Conservation (phyloP, 35 echinoderm and acorn worm genomes). For the Diadema setosum region DNA sequence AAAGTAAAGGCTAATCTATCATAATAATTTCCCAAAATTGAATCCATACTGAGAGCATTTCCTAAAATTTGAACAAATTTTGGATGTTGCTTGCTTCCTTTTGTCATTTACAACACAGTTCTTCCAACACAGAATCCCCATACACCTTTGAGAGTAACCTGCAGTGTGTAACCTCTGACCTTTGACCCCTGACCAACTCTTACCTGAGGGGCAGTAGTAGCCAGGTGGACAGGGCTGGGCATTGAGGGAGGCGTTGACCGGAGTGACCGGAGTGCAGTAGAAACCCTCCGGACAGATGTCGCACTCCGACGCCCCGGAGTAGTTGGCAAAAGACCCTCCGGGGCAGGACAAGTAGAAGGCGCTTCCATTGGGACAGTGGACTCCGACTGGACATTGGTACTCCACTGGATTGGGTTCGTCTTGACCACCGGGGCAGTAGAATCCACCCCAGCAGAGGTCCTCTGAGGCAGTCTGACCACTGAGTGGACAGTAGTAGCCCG, state of each 20-base stretch:
- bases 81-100: too few species aligned
- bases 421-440: constrained; percentile 75
- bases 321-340: constrained; percentile 73
- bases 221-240: constrained; percentile 76
- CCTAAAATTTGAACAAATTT: too few species aligned
- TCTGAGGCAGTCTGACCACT: constrained; percentile 71
- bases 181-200: neutral
- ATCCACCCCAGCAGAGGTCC: constrained; percentile 85
- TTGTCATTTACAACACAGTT: too few species aligned
- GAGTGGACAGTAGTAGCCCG: constrained; percentile 74
- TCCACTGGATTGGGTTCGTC: constrained; percentile 74
- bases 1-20: too few species aligned
- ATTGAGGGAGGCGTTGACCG: constrained; percentile 70
- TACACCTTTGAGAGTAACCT: too few species aligned
- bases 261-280: constrained; percentile 75
- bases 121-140: too few species aligned
- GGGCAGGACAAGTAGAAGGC: constrained; percentile 80
- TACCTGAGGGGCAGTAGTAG: constrained; percentile 86
- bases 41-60: too few species aligned
- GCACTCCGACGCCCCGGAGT: constrained; percentile 81
- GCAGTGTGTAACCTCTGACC: too few species aligned
- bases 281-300: constrained; percentile 77
- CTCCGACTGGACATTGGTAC: constrained; percentile 73
- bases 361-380: constrained; percentile 92
- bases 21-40: too few species aligned